Evolutionary conservation across 2,888 invertebrate species (phyloP), one percentile per base, ranked within the genome.

Genomic region (Cosmia pyralina): DNA sequence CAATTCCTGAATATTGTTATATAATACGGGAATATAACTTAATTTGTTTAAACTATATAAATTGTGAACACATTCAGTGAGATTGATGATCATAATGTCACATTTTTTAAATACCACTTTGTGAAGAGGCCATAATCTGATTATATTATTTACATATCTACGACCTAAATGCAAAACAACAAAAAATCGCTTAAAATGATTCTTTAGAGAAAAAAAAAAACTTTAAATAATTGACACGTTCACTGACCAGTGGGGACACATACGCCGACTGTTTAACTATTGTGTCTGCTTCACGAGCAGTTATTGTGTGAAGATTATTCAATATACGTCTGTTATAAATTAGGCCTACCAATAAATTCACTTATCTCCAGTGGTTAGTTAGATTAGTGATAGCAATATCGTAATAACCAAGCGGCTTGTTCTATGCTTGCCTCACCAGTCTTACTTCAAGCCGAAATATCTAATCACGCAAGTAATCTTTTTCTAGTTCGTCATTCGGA

Each of bases 351-450:
- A 22, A 70, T 70, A 55, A 53, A 48, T 78, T 69, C 28, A 48
- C 41, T 41, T 60, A 75, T 60, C 53, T 62, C 34, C 58, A 41
- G 28, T 57, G 28, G 13, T 22, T 78, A 46, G 55, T 38, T 44
- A 44, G 59, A 79, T 79, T 58, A 63, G 50, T 48, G 50, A 78
- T 63, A 78, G 55, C 8, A 41, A 48, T 72, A 52, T 72, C 44
- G 48, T 50, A 59, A 63, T 53, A 63, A 5, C 19, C 22, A 34
- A 7, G 34, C 46, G 48, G 41, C 52, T 22, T 34, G 38, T 41
- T 38, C 48, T n/a, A 22, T n/a, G n/a, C n/a, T 53, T 53, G 52
- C 46, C 19, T 11, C 28, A 60, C 19, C 22, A 15, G 53, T 41
- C 15, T 41, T 48, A 73, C 52, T 41, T 48, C 41, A 48, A 53